Percentiles rank a stretch among this genome's conserved stretches.
phyloP scores from a whole-genome alignment of 2,797 vertebrate species.

The Sebastes alutus region DNA sequence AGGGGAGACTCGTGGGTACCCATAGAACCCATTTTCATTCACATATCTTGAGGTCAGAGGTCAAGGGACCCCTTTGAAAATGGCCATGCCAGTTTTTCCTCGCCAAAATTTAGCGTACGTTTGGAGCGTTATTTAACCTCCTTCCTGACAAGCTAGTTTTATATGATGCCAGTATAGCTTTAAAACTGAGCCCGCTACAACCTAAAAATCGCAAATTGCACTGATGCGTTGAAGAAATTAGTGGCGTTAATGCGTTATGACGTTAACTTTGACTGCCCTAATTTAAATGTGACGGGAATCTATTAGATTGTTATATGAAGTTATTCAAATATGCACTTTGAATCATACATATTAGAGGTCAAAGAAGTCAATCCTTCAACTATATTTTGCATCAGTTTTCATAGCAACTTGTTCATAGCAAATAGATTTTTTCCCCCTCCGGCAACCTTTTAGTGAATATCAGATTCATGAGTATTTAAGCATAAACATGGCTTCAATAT shows the following conservation, averaged over 20 bases:
- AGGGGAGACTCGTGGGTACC: no score
- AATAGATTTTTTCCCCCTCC: not conserved
- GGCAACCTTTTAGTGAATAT: constrained; percentile 3
- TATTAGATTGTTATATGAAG: not conserved
- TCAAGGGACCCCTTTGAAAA: no score
- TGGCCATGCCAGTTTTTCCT: no score
- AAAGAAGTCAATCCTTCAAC: not conserved
- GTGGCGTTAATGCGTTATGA: not conserved
- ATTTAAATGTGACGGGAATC: not conserved
- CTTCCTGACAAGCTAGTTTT: no score
- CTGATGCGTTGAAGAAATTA: fast-evolving
- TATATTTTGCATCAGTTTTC: not conserved
- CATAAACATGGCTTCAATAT: constrained; percentile 12
- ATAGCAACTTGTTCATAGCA: not conserved
- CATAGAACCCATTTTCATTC: no score
- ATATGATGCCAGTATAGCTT: no score
- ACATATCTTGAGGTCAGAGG: no score
- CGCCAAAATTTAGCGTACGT: no score
- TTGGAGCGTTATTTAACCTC: no score
- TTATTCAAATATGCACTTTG: not conserved
- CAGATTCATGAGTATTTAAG: constrained; percentile 36
- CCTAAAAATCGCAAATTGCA: not conserved
- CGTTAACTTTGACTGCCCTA: not conserved
- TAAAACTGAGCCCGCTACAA: not conserved
- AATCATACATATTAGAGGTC: not conserved